phyloP scores from a whole-genome alignment of 2,797 vertebrate genomes.

The Craterocephalus amniculus region DNA sequence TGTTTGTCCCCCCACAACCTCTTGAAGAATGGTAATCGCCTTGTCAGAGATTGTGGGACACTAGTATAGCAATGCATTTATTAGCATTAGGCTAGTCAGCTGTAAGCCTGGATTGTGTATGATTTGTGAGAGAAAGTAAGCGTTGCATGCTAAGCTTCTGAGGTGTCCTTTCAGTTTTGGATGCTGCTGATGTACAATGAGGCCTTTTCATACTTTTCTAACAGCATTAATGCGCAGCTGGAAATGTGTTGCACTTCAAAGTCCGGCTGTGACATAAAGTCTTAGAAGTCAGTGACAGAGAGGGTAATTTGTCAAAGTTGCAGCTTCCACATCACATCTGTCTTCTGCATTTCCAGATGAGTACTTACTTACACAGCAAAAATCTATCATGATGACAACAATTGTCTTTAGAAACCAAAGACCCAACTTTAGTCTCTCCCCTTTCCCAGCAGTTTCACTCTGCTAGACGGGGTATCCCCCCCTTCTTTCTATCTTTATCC shows the following conservation, averaged over 20 bases:
- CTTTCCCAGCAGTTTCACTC: slow-evolving; percentile 12
- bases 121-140: slow-evolving; percentile 44
- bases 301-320: slow-evolving; percentile 15
- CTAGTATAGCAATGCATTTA: slow-evolving; percentile 29
- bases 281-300: slow-evolving; percentile 9
- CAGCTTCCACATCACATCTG: slow-evolving; percentile 10
- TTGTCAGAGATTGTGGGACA: slow-evolving; percentile 25
- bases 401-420: slow-evolving; percentile 30
- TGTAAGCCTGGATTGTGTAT: slow-evolving; percentile 48
- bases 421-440: slow-evolving; percentile 26
- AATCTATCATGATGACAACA: slow-evolving; percentile 22
- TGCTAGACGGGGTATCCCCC: slow-evolving; percentile 11
- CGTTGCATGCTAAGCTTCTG: slow-evolving; percentile 25
- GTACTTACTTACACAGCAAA: neutral
- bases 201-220: slow-evolving; percentile 42
- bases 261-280: slow-evolving; percentile 9
- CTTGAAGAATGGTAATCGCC: slow-evolving; percentile 29
- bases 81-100: slow-evolving; percentile 32
- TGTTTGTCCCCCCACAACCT: slow-evolving; percentile 9
- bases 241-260: slow-evolving; percentile 11
- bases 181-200: slow-evolving; percentile 32
- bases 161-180: slow-evolving; percentile 36
- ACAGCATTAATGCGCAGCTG: slow-evolving; percentile 27
- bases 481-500: slow-evolving; percentile 18
- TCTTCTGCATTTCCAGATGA: slow-evolving; percentile 10